These are phyloP conservation scores for Rhinella marina DNA, from an alignment of 2,797 vertebrate genomes.

Conservation along the genomic window DNA sequence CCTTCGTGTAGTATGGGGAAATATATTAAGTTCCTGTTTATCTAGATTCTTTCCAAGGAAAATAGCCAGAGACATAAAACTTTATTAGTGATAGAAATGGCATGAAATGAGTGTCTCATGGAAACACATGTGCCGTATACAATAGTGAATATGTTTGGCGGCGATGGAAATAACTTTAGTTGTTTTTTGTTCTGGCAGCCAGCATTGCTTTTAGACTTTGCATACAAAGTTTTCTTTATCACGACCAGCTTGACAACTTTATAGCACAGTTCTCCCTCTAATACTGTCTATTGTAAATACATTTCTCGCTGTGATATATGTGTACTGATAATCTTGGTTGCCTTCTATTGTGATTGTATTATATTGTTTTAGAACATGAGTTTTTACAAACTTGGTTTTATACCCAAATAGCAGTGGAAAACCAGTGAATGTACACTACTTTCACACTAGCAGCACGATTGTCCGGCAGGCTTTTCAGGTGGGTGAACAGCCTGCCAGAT, in stretches of 20 bases:
- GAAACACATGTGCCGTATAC: background rate
- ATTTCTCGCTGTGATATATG: background rate
- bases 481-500: too few relatives aligned
- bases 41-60: background rate
- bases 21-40: background rate
- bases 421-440: too few relatives aligned
- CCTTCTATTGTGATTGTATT: background rate
- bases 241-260: slow-evolving; percentile 27
- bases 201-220: slow-evolving; percentile 10
- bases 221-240: background rate
- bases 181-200: background rate
- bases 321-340: background rate
- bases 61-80: background rate
- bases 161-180: background rate
- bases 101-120: background rate
- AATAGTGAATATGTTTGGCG: background rate
- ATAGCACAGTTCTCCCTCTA: background rate
- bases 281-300: background rate
- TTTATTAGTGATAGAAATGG: background rate
- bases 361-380: background rate
- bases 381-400: too few relatives aligned
- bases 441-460: too few relatives aligned
- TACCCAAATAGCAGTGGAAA: too few relatives aligned
- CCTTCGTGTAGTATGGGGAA: background rate
- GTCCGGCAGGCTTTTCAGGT: too few relatives aligned